Evolutionary conservation across 1,140 invertebrate genomes (phyloP).

Genomic region (Dinoponera quadriceps): DNA sequence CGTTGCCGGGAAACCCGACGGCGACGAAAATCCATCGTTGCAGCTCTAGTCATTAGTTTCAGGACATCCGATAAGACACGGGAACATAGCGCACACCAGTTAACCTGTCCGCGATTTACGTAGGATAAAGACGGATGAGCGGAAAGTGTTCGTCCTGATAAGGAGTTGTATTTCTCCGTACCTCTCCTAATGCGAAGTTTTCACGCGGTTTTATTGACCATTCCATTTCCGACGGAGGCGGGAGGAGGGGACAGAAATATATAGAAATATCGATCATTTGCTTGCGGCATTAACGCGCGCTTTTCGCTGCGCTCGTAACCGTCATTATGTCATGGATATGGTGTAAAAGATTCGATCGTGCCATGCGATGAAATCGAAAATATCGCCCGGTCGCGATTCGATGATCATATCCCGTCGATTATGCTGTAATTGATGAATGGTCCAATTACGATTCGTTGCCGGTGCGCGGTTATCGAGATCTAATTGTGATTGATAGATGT

Average conservation of each 20-base stretch:
- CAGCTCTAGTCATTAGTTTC: background rate
- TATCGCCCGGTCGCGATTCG: background rate
- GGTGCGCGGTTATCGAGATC: background rate
- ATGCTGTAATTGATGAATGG: background rate
- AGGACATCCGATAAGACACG: background rate
- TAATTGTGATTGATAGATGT: constrained; percentile 2
- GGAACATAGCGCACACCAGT: no score
- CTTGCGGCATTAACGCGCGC: background rate
- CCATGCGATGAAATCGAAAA: background rate
- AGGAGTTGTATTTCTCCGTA: background rate
- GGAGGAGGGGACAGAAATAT: background rate
- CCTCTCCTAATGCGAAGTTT: no score
- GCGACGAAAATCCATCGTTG: constrained; percentile 17
- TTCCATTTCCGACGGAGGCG: background rate
- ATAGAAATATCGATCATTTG: constrained; percentile 33
- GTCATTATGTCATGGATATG: background rate
- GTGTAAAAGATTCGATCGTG: constrained; percentile 2
- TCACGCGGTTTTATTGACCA: background rate
- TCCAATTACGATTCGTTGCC: background rate
- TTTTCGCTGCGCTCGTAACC: background rate
- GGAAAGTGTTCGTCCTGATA: background rate
- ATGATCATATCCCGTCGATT: constrained; percentile 11
- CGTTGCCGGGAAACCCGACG: constrained; percentile 27
- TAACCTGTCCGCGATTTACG: background rate
- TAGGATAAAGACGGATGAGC: background rate